Evolutionary conservation across 2,113 vertebrate genomes (phyloP), one percentile per base, ranked within the genome.

Genomic region (Hippocampus zosterae): DNA sequence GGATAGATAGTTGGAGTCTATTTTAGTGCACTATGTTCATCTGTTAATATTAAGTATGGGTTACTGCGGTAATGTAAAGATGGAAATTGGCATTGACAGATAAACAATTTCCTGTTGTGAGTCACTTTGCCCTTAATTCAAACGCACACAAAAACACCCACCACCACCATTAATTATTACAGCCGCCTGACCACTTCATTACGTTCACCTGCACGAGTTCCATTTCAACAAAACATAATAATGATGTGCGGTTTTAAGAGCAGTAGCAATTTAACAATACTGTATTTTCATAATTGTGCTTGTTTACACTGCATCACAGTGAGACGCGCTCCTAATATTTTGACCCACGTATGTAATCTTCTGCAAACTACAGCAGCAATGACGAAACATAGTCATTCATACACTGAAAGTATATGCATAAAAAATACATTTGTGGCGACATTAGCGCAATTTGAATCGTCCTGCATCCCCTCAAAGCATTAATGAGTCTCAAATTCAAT

Each of bases 401-500:
- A 60, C 27, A 60, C 27, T 33, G 27, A 60, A 60, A 60, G 57
- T 27, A 19, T 29, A 19, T 18, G 33, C 27, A 33, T 12, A 33
- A 19, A 60, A 60, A 29, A 33, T 18, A 6, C 7, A 33, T 33
- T 7, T 8, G 57, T 6, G 12, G 15, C 19, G 16, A 60, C 13
- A 33, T 60, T 60, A 60, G 23, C 63, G 8, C 41, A 46, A 16
- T 65, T 65, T 46, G 42, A 27, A 44, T 48, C 13, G 8, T 46
- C 63, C 13, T 23, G 23, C 63, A 27, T 44, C 13, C 42, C 42
- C n/a, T 5, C 42, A 4, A 46, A 25, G 13, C 23, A 65, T 15
- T 18, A 65, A 46, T 21, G 10, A 65, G 42, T 42, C n/a, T 65
- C 63, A 25, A 37, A 65, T 65, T 64, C 62, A 64, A 29, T 42